Base-by-base conservation (phyloP, 1,140 invertebrate species). In the Drosophila takahashii region DNA sequence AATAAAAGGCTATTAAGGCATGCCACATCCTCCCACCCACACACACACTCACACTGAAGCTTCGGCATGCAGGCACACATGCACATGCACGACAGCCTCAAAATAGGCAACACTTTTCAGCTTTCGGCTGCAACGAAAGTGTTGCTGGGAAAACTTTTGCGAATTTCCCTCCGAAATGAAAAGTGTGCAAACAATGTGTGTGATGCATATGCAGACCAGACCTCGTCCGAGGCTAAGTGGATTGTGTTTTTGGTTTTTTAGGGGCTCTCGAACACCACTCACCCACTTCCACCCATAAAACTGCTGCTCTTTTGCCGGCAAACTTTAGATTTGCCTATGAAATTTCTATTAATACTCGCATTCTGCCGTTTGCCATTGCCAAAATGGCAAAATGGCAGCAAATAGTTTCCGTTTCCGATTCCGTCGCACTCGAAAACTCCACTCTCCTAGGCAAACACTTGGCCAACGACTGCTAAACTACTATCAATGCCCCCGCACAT, bases 121-220 rank as follows among this genome's bases (percentile, higher is more conserved):
- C 70, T 47, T 22, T 22, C 53, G 39, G 64, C 65, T 83, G 79
- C 79, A 81, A 53, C 37, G 83, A 69, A 86, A 86, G 81, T 86
- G 81, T 86, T 83, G 70, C 61, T 75, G 56, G 84, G 72, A 79
- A 87, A 89, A 77, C 77, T 86, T 87, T 77, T 69, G 48, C 65
- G 54, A 80, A 89, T 80, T 89, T 84, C 77, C 87, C 67, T 69
- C 64, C 84, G 70, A 86, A 89, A 89, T 89, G 77, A 84, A 89
- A 89, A 89, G 85, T 89, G 85, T 84, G 85, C 85, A 80, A 89
- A 89, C 84, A 89, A 89, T 89, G 77, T 78, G 76, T 77, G 79
- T 72, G 79, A 76, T 81, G 83, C 78, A 87, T 89, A 79, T 77
- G 72, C 77, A 62, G 52, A 56, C 36, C 65, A 62, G 60, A 64